Evolutionary conservation across 2,888 invertebrate genomes (phyloP), one percentile per base, ranked within the genome.

Genomic region (Uropetala carovei): DNA sequence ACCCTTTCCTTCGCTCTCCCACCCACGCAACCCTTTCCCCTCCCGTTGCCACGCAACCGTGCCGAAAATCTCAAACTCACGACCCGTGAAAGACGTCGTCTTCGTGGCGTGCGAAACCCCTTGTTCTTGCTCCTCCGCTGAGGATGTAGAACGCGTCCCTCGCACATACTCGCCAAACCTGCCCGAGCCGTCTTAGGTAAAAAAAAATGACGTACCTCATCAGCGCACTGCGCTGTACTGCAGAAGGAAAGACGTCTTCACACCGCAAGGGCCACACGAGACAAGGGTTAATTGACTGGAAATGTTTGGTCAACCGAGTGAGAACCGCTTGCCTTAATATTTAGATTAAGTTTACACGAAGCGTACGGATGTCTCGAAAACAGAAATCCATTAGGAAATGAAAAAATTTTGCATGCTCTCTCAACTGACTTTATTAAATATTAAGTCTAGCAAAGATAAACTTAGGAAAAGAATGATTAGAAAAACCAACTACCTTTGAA

Each of bases 71-170:
- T 68, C 59, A 27, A 18, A 27, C 89, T 68, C 89, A 43, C 18
- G 64, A 60, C 64, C 64, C 89, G 89, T 89, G 89, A 89, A 89
- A 68, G 89, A 89, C 86, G 30, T 59, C 85, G 59, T 22, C 57
- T 27, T 59, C 86, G 59, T 30, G 60, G 86, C 86, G 60, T 60
- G 64, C 9, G 30, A 89, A 89, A 64, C 43, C 68, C 16, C 86
- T 86, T 60, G 86, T 86, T 64, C 86, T 86, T 86, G 86, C 86
- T 83, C 57, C 18, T 43, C n/a, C 68, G 13, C 75, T 7, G 89
- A 64, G 60, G 89, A 60, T 18, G 60, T 57, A 89, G 64, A 10
- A 64, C 43, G 43, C 43, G 64, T 64, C 68, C 16, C 89, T 9
- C 18, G 86, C 56, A 43, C 43, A 43, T 43, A 43, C 68, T 68